Conservation (phyloP, 2,113 vertebrate genomes). For the Microcebus tavaratra region DNA sequence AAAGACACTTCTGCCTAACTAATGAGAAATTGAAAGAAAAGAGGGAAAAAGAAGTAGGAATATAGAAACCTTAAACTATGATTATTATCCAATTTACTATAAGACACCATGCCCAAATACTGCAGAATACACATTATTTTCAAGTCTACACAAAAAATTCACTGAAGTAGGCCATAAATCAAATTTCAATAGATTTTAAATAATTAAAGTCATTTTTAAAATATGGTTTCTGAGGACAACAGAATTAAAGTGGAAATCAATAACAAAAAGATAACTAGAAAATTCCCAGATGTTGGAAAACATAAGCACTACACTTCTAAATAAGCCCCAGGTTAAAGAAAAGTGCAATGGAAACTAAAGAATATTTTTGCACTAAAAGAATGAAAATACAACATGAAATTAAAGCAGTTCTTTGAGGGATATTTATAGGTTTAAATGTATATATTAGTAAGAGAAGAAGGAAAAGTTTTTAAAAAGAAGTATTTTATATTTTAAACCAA, state of each 20-base stretch:
- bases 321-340: background rate
- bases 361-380: background rate
- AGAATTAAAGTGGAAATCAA: background rate
- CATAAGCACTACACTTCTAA: background rate
- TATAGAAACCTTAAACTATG: background rate
- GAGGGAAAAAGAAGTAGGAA: background rate
- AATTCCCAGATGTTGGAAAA: background rate
- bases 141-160: background rate
- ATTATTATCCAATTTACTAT: background rate
- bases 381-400: background rate
- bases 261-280: background rate
- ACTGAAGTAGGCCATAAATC: background rate
- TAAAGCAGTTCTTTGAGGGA: background rate
- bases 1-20: background rate
- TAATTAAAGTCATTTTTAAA: background rate
- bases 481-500: background rate
- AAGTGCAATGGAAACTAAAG: background rate
- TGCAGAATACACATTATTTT: background rate
- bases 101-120: background rate
- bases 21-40: background rate
- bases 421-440: background rate
- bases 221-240: background rate
- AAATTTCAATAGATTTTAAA: background rate
- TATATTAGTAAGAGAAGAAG: background rate
- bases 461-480: too few species aligned